phyloP scores from a whole-genome alignment of 2,888 invertebrate genomes.

The Dynastes tityus region DNA sequence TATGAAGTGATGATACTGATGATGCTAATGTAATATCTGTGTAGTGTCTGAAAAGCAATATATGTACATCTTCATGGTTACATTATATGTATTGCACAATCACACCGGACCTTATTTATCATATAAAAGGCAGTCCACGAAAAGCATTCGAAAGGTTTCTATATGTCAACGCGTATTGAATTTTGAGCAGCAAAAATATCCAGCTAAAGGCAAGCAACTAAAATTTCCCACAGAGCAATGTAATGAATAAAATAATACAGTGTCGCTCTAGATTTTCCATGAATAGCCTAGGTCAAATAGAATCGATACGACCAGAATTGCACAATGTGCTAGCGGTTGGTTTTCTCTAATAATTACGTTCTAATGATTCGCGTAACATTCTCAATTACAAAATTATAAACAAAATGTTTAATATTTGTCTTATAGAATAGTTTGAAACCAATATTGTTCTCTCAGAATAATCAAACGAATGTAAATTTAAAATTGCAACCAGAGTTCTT shows the following conservation, averaged over 20 bases:
- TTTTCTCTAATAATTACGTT: neutral
- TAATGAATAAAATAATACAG: conserved; percentile 26
- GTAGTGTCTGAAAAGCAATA: no score
- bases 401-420: neutral
- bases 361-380: neutral
- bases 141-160: neutral
- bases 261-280: conserved; percentile 25
- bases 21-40: no score
- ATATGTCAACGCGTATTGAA: neutral
- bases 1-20: no score
- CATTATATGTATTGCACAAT: no score
- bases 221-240: conserved; percentile 7
- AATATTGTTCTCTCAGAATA: neutral
- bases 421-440: neutral
- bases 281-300: conserved; percentile 30
- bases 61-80: no score
- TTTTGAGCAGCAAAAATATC: conserved; percentile 1
- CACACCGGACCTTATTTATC: neutral
- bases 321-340: neutral
- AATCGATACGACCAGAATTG: conserved; percentile 7
- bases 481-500: neutral
- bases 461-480: neutral
- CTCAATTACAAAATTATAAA: neutral
- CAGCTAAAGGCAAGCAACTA: neutral
- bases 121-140: conserved; percentile 10